These are phyloP conservation scores for Arion vulgaris DNA, from an alignment of 1,140 invertebrate genomes.

Conservation along the genomic window DNA sequence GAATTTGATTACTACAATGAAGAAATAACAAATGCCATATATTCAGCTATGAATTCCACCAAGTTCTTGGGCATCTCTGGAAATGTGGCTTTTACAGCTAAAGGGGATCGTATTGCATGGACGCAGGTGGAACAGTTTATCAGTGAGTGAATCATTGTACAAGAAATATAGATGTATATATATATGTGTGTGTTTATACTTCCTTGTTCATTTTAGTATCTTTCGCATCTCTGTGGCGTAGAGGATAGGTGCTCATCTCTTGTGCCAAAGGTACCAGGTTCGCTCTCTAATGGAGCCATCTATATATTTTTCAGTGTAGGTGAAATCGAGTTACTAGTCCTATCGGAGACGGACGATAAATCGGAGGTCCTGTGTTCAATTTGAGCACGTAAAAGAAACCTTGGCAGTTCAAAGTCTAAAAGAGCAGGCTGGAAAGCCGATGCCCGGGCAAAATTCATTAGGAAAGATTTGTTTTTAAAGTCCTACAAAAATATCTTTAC, in stretches of 20 bases:
- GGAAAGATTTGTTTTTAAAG: too few relatives aligned
- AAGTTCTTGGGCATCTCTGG: constrained; percentile 98
- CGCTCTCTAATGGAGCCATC: not conserved
- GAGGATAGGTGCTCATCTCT: too few relatives aligned
- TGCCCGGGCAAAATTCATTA: too few relatives aligned
- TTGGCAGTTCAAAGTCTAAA: too few relatives aligned
- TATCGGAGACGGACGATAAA: too few relatives aligned
- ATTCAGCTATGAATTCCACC: constrained; percentile 96
- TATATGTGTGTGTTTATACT: not conserved
- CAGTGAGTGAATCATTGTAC: constrained; percentile 70
- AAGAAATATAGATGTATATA: not conserved
- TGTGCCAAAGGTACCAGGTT: too few relatives aligned
- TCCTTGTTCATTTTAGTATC: not conserved
- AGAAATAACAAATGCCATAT: constrained; percentile 94
- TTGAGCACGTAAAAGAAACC: too few relatives aligned
- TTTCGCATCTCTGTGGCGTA: not conserved
- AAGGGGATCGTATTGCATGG: constrained; percentile 98
- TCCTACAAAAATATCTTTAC: too few relatives aligned
- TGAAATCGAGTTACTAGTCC: too few relatives aligned
- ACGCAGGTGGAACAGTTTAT: constrained; percentile 98
- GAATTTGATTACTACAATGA: constrained; percentile 98
- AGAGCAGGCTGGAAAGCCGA: too few relatives aligned
- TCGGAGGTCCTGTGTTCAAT: too few relatives aligned
- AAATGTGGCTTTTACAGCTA: constrained; percentile 92
- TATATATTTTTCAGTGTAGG: too few relatives aligned